These are phyloP conservation scores for Alloplasta piceator DNA, from an alignment of 2,888 invertebrate species.

Conservation along the genomic window DNA sequence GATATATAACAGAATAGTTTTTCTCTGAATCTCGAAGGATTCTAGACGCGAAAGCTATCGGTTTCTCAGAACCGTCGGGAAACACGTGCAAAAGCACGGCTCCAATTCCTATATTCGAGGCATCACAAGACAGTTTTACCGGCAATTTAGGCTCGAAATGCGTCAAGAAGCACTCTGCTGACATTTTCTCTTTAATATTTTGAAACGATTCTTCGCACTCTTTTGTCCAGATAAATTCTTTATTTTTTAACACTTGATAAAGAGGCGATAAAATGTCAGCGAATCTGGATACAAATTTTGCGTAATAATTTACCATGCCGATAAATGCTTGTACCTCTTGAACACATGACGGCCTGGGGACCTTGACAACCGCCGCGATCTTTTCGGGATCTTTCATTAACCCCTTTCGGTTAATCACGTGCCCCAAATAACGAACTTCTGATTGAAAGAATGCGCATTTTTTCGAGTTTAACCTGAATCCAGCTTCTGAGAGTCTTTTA, in stretches of 20 bases:
- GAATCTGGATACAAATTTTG: slow-evolving; percentile 75
- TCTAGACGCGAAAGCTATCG: slow-evolving; percentile 74
- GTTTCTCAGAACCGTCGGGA: slow-evolving; percentile 70
- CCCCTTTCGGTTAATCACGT: neutral
- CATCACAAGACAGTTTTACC: slow-evolving; percentile 62
- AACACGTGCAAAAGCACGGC: slow-evolving; percentile 72
- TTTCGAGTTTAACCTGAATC: neutral
- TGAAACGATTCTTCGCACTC: slow-evolving; percentile 62
- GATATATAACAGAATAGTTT: slow-evolving; percentile 76
- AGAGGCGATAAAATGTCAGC: slow-evolving; percentile 72
- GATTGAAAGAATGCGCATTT: neutral
- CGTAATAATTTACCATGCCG: slow-evolving; percentile 79
- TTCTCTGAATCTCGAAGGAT: slow-evolving; percentile 74
- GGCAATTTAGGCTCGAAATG: slow-evolving; percentile 63
- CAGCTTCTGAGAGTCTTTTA: neutral
- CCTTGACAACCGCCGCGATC: slow-evolving; percentile 68
- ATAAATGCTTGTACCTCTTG: slow-evolving; percentile 72
- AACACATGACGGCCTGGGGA: slow-evolving; percentile 68
- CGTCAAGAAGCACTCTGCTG: slow-evolving; percentile 41
- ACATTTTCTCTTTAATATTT: slow-evolving; percentile 71
- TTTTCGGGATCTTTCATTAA: slow-evolving; percentile 28
- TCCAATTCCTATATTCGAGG: slow-evolving; percentile 72
- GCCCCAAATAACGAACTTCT: neutral
- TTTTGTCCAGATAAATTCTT: slow-evolving; percentile 19
- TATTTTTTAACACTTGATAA: slow-evolving; percentile 66